Conservation (phyloP, 2,113 vertebrate genomes). For the Sorex fumeus region DNA sequence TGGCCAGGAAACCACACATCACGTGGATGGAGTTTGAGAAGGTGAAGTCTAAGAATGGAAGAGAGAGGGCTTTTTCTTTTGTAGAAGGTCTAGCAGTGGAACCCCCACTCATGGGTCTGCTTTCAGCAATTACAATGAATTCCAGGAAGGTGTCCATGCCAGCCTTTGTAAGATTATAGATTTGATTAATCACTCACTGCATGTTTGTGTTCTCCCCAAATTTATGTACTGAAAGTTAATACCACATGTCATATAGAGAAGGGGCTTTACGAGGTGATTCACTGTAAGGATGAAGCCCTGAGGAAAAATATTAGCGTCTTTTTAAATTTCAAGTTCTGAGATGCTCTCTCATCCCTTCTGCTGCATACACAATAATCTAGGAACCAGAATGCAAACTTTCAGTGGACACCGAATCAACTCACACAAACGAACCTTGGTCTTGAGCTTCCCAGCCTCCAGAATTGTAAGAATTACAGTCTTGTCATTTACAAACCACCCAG, state of each 20-base stretch:
- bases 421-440: background rate
- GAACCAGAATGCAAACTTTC: background rate
- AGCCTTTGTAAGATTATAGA: background rate
- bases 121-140: background rate
- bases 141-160: background rate
- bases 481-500: background rate
- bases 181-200: background rate
- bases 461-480: background rate
- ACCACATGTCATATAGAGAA: background rate
- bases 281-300: background rate
- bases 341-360: background rate
- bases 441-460: background rate
- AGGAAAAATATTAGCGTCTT: background rate
- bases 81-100: background rate
- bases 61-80: background rate
- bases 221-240: slow-evolving; percentile 14
- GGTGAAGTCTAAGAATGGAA: too few relatives aligned
- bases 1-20: background rate
- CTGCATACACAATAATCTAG: background rate
- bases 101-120: background rate
- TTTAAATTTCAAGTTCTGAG: background rate
- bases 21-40: background rate
- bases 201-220: background rate
- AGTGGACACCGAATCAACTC: background rate
- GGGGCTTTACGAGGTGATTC: background rate